These are phyloP conservation scores for Athene cunicularia DNA, from an alignment of 2,113 vertebrate genomes.

Conservation along the genomic window DNA sequence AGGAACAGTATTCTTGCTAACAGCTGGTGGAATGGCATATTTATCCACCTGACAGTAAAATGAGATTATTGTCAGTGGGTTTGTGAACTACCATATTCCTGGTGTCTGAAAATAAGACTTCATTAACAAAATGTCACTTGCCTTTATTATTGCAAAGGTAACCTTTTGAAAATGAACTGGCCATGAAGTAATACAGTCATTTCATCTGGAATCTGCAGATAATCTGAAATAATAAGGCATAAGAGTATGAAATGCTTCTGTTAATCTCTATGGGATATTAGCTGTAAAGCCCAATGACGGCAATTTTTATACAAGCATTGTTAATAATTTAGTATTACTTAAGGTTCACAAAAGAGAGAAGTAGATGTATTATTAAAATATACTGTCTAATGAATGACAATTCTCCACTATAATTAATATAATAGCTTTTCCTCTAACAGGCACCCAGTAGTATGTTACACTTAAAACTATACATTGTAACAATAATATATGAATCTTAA, in stretches of 20 bases:
- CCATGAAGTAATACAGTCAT: not conserved
- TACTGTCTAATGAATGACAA: not conserved
- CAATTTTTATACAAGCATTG: not conserved
- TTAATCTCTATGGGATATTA: conserved; percentile 14
- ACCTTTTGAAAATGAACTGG: conserved; percentile 35
- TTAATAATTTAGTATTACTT: conserved; percentile 40
- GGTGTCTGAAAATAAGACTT: not conserved
- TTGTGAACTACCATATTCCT: not conserved
- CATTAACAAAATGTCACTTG: conserved; percentile 37
- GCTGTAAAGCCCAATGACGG: not conserved
- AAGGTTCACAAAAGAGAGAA: not conserved
- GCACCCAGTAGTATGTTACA: not conserved
- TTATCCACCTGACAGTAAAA: not conserved
- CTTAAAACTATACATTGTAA: not conserved
- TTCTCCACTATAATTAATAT: not conserved
- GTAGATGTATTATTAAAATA: not conserved
- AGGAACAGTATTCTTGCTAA: not conserved
- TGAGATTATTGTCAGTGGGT: not conserved
- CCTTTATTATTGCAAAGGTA: not conserved
- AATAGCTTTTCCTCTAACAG: not conserved
- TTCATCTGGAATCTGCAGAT: conserved; percentile 11
- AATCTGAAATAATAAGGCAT: not conserved
- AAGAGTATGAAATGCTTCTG: not conserved
- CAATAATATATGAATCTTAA: not conserved
- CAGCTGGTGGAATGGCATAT: not conserved